Conservation (phyloP, 2,888 invertebrate species). For the Pyrochroa serraticornis region DNA sequence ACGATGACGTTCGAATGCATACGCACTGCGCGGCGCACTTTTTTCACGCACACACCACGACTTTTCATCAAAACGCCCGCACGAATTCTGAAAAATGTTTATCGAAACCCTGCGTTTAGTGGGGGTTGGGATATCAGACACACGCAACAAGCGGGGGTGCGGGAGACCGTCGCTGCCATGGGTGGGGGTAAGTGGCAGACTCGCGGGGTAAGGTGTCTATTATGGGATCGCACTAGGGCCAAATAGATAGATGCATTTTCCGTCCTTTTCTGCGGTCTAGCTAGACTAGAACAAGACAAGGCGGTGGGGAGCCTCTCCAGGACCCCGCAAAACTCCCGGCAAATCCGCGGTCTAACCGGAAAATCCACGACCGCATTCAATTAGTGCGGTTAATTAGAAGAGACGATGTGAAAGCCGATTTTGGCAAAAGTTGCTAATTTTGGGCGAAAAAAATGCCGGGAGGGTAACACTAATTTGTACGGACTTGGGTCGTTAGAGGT, state of each 20-base stretch:
- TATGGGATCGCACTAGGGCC: slow-evolving; percentile 36
- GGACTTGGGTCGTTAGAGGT: too few relatives aligned
- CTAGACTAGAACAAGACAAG: slow-evolving; percentile 28
- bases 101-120: slow-evolving; percentile 52
- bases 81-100: slow-evolving; percentile 57
- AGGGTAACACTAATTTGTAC: too few relatives aligned
- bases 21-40: slow-evolving; percentile 50
- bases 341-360: too few relatives aligned
- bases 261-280: slow-evolving; percentile 32
- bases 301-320: slow-evolving; percentile 23
- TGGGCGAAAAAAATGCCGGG: too few relatives aligned
- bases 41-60: slow-evolving; percentile 51
- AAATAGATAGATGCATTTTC: slow-evolving; percentile 36
- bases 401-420: too few relatives aligned
- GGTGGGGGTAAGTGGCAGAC: slow-evolving; percentile 42
- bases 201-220: slow-evolving; percentile 51
- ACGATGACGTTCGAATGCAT: slow-evolving; percentile 41
- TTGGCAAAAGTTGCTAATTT: too few relatives aligned
- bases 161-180: slow-evolving; percentile 41
- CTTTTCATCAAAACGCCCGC: slow-evolving; percentile 58
- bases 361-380: too few relatives aligned
- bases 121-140: slow-evolving; percentile 49
- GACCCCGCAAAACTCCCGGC: slow-evolving; percentile 1
- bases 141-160: slow-evolving; percentile 54
- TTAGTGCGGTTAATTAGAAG: too few relatives aligned